Evolutionary conservation across 2,888 invertebrate genomes (phyloP).

Genomic region (Agriopis marginaria): DNA sequence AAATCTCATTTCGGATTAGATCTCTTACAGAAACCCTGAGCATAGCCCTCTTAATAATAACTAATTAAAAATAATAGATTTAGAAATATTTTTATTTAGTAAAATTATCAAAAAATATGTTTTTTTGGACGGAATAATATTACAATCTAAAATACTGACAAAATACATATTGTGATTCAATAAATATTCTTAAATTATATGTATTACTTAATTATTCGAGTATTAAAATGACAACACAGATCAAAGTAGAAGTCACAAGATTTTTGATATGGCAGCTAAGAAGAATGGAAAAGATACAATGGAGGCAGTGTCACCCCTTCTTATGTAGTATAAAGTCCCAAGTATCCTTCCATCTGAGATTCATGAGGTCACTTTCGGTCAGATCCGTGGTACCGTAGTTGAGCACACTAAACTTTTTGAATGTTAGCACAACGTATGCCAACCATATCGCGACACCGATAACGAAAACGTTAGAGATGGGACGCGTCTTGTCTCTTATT

Average conservation of each 20-base stretch:
- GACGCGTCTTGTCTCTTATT: conserved; percentile 67
- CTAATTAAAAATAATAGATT: not conserved
- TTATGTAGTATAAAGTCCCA: conserved; percentile 98
- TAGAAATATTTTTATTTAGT: not conserved
- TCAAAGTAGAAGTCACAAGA: conserved; percentile 52
- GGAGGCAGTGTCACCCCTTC: conserved; percentile 55
- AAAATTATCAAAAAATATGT: conserved; percentile 28
- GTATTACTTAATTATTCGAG: conserved; percentile 4
- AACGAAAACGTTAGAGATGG: conserved; percentile 73
- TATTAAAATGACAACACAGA: conserved; percentile 15
- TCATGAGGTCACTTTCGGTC: conserved; percentile 90
- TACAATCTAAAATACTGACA: conserved; percentile 11
- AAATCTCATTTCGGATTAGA: no score
- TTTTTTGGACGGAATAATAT: conserved; percentile 52
- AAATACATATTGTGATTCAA: not conserved
- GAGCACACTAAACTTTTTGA: conserved; percentile 91
- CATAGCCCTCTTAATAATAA: no score
- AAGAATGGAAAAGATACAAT: conserved; percentile 9
- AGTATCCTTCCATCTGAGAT: conserved; percentile 95
- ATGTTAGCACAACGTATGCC: conserved; percentile 88
- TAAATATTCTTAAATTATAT: not conserved
- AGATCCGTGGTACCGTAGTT: conserved; percentile 94
- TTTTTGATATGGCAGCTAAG: conserved; percentile 57
- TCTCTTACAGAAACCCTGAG: no score
- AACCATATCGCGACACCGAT: conserved; percentile 87